A percentile compares a stretch with the other conserved stretches of the same genome.
These are phyloP conservation scores for Campaea margaritaria DNA, from an alignment of 2,888 invertebrate genomes.

Conservation along the genomic window DNA sequence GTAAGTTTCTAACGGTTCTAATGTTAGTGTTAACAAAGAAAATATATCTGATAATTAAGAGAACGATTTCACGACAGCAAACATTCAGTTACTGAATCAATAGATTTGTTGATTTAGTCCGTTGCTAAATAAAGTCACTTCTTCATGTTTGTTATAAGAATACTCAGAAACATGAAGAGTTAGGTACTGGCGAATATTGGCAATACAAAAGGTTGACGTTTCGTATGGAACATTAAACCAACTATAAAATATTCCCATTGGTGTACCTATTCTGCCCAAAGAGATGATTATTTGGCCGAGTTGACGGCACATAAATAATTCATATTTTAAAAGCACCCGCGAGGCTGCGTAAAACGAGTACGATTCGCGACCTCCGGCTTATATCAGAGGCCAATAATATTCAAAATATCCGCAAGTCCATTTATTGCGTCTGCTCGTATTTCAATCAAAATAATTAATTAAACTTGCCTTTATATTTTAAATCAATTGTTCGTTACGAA, in stretches of 20 bases:
- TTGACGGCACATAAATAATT: slow-evolving; percentile 48
- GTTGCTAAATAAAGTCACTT: slow-evolving; percentile 31
- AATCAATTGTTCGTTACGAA: slow-evolving; percentile 34
- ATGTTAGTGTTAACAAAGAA: slow-evolving; percentile 21
- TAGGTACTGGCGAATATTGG: slow-evolving; percentile 24
- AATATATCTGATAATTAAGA: slow-evolving; percentile 32
- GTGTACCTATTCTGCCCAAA: slow-evolving; percentile 15
- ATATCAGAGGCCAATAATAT: slow-evolving; percentile 33
- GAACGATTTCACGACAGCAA: slow-evolving; percentile 17
- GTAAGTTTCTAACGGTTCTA: slow-evolving; percentile 2
- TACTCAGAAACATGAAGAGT: slow-evolving; percentile 25
- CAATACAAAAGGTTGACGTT: slow-evolving; percentile 9
- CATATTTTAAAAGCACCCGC: slow-evolving; percentile 44
- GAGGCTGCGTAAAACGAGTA: slow-evolving; percentile 32
- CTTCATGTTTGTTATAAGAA: slow-evolving; percentile 35
- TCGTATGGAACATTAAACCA: slow-evolving; percentile 7
- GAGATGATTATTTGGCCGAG: slow-evolving; percentile 38
- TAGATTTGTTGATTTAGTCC: slow-evolving; percentile 36
- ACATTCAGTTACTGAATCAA: slow-evolving; percentile 36
- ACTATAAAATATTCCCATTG: slow-evolving; percentile 19
- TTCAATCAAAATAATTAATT: slow-evolving; percentile 43
- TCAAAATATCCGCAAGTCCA: slow-evolving; percentile 37
- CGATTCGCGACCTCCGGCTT: slow-evolving; percentile 30
- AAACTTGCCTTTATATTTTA: slow-evolving; percentile 32
- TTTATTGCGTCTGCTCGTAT: slow-evolving; percentile 36